Evolutionary conservation across 64 coral and sea anemone genomes (phyloP), one percentile per base, ranked within the genome.

Genomic region (Montipora foliosa): DNA sequence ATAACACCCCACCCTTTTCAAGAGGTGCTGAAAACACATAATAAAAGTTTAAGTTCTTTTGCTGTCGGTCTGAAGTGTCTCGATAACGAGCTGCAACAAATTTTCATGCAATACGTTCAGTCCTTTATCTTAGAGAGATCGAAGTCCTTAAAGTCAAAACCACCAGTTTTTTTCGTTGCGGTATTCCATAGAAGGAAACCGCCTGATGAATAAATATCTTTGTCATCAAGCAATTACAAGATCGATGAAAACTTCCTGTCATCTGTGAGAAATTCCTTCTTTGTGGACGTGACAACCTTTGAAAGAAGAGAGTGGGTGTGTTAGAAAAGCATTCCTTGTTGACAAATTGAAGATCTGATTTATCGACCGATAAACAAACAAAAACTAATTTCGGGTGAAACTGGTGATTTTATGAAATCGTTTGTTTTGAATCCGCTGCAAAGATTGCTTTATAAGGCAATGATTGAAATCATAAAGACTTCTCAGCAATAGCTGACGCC

Each of bases 121-220:
- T 37, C 29, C 29, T 37, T 37, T 37, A 37, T 37, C 29, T 37
- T 37, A 37, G 29, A 37, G 29, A 37, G 29, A 37, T 37, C 29
- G 29, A 37, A 37, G 29, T 37, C 29, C 29, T 37, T 37, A 37
- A 37, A 37, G 29, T 37, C 29, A 37, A 37, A 37, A 37, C 29
- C 29, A 37, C 11, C 11, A 11, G 6, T 57, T 17, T 71, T 5
- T 71, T n/a, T 21, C 68, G 68, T 71, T 21, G 68, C 60, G 68
- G 68, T 71, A 24, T 71, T 2, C 21, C 20, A 6, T 19, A 5
- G 68, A 71, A 14, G 68, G 14, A 71, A 71, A 21, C 20, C 20
- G 68, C 17, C 20, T 66, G 19, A 24, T 71, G 14, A 24, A 71
- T 29, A 67, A 83, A 67, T 62, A 86, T 86, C 82, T 70, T 49